Evolutionary conservation across 2,113 vertebrate genomes (phyloP).

Genomic region (Sinosuthora webbiana): DNA sequence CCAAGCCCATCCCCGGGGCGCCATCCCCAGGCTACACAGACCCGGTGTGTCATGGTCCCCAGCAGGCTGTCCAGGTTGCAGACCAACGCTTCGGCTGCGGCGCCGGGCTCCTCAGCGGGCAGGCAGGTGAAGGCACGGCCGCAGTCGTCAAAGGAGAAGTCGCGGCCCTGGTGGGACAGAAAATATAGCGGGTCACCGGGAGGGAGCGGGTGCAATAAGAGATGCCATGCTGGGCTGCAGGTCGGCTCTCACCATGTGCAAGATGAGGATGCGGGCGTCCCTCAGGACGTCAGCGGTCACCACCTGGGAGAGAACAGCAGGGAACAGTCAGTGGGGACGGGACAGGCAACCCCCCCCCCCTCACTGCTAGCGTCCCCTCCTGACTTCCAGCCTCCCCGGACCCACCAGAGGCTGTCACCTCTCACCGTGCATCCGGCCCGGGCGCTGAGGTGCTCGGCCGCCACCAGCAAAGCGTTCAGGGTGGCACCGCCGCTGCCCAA

Average conservation of each 20-base stretch:
- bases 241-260: conserved; percentile 84
- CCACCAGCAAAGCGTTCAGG: conserved; percentile 90
- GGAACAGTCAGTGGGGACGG: background rate
- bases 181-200: accelerated
- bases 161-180: conserved; percentile 77
- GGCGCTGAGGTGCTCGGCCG: conserved; percentile 90
- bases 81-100: conserved; percentile 76
- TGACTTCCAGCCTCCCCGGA: background rate
- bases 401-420: background rate
- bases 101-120: conserved; percentile 63
- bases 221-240: background rate
- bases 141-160: conserved; percentile 92
- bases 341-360: accelerated
- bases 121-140: conserved; percentile 91
- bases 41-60: conserved; percentile 78
- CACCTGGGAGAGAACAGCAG: conserved; percentile 74
- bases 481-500: conserved; percentile 94
- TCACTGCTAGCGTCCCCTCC: background rate
- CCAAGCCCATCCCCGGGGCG: background rate
- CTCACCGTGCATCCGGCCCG: conserved; percentile 84
- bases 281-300: conserved; percentile 88
- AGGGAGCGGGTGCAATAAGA: accelerated
- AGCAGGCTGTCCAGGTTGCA: conserved; percentile 90
- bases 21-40: conserved; percentile 1
- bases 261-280: conserved; percentile 83